Percentiles rank a stretch among this genome's conserved stretches.
Conservation (phyloP, 2,888 invertebrate genomes). For the Drosophila borborema region DNA sequence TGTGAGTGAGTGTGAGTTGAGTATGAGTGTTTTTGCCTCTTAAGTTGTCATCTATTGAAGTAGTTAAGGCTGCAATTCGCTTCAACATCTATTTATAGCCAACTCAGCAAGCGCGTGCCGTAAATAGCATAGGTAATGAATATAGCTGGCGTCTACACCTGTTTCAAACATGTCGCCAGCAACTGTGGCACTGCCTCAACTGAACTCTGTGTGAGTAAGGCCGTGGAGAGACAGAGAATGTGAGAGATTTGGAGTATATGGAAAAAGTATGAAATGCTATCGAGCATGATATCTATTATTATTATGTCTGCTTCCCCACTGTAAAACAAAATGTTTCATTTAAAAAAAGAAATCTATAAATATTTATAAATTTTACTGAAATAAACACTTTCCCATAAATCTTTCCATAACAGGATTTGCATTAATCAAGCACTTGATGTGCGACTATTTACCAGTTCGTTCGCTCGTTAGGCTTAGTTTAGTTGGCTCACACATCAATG, state of each 20-base stretch:
- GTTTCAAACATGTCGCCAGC: constrained; percentile 68
- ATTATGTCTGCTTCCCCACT: too few relatives aligned
- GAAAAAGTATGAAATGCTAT: too few relatives aligned
- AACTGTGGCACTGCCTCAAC: constrained; percentile 28
- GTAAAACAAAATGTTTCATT: too few relatives aligned
- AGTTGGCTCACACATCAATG: constrained; percentile 55
- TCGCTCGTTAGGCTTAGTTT: constrained; percentile 17
- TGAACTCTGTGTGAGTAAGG: constrained; percentile 17
- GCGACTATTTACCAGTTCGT: constrained; percentile 30
- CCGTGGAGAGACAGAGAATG: not conserved
- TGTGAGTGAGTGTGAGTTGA: not conserved
- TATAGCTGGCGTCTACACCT: constrained; percentile 74
- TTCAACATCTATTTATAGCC: constrained; percentile 52
- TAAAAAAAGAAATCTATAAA: too few relatives aligned
- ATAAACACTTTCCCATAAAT: constrained; percentile 3
- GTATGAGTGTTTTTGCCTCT: constrained; percentile 3
- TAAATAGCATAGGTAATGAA: constrained; percentile 48
- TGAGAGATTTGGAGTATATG: not conserved
- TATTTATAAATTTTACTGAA: not conserved
- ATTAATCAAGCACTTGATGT: constrained; percentile 53
- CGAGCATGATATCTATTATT: too few relatives aligned
- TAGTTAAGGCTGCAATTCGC: constrained; percentile 33
- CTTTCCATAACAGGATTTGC: constrained; percentile 61
- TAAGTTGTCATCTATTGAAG: constrained; percentile 40
- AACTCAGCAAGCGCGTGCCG: constrained; percentile 28